A percentile compares a stretch with the other conserved stretches of the same genome.
These are phyloP conservation scores for Dryocosmus kuriphilus DNA, from an alignment of 2,888 invertebrate species.

Conservation along the genomic window DNA sequence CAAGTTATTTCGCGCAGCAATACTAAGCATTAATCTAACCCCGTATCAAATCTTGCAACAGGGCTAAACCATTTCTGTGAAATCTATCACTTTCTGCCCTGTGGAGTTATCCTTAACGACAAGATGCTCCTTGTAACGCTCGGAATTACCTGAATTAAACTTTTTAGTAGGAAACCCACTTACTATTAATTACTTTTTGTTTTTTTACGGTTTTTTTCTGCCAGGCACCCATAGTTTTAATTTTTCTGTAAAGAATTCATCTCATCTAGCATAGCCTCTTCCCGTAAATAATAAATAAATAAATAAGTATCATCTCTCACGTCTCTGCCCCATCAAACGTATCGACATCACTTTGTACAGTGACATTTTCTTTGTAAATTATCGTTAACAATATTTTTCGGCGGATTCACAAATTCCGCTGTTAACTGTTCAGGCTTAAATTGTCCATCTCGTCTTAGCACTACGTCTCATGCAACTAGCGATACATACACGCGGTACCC, in stretches of 20 bases:
- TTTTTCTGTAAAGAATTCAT: slow-evolving; percentile 31
- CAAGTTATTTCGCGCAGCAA: too few species aligned
- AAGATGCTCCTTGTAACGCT: slow-evolving; percentile 26
- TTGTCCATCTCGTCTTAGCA: too few species aligned
- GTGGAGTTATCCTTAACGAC: too few species aligned
- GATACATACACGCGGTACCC: background rate
- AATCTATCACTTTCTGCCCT: too few species aligned
- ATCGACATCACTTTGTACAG: too few species aligned
- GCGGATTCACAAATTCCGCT: too few species aligned
- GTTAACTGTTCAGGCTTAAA: too few species aligned
- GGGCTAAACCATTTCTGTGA: background rate
- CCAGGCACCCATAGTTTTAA: slow-evolving; percentile 37
- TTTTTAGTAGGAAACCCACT: slow-evolving; percentile 46
- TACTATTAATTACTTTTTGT: slow-evolving; percentile 36
- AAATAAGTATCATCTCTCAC: background rate
- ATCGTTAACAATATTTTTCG: too few species aligned
- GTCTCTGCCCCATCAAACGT: too few species aligned
- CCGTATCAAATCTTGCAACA: background rate
- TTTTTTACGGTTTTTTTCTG: slow-evolving; percentile 16
- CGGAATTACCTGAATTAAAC: background rate
- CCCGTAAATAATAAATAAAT: too few species aligned
- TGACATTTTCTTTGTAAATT: too few species aligned
- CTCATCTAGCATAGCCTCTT: too few species aligned
- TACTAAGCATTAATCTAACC: background rate
- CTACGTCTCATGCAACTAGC: background rate